Base-by-base conservation (phyloP, 2,113 vertebrate species). In the Echinops telfairi region DNA sequence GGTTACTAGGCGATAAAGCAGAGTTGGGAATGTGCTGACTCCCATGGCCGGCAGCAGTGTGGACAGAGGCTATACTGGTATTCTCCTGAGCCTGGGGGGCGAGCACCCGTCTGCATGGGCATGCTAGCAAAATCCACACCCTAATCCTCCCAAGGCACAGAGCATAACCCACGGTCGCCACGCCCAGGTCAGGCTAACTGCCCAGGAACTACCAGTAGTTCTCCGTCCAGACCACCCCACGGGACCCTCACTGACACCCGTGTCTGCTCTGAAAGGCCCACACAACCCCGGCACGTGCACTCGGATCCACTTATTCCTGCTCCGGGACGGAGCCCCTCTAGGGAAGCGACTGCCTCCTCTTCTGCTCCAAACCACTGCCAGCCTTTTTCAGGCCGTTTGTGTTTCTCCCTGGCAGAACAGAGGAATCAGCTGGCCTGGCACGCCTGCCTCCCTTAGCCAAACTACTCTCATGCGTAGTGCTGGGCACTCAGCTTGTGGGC, bases 1-100 rank as follows among this genome's bases (percentile, higher is more conserved):
- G 36, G 40, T 78, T 33, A n/a, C 27, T 40, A 40, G 66, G 47
- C 3, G 31, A 77, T 77, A 27, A 29, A 77, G 75, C 33, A 38
- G 76, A 83, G 43, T 3, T 68, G 88, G 84, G 43, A 81, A 73
- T 31, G 3, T 5, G 27, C 1, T 2, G 6, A 20, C 58, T 47
- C 22, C 36, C 64, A 66, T 0, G 1, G 47, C 47, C 12, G 47
- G 47, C 47, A 58, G 62, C 31, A 15, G 15, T 20, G 62, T 2
- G 16, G 38, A 87, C 0, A 0, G 78, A 15, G 40, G 76, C 9
- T 5, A 7, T 14, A 1, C 43, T 23, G 47, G n/a, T 9, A 0
- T 38, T 47, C 4, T 6, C 10, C 57, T 2, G 27, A 92, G 66
- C 25, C 10, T 0, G 1, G 9, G 2, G 0, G 14, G 62, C 36